A percentile compares a stretch with the other conserved stretches of the same genome.
These are phyloP conservation scores for Irena cyanogastra DNA, from an alignment of 2,113 vertebrate genomes.

Conservation along the genomic window DNA sequence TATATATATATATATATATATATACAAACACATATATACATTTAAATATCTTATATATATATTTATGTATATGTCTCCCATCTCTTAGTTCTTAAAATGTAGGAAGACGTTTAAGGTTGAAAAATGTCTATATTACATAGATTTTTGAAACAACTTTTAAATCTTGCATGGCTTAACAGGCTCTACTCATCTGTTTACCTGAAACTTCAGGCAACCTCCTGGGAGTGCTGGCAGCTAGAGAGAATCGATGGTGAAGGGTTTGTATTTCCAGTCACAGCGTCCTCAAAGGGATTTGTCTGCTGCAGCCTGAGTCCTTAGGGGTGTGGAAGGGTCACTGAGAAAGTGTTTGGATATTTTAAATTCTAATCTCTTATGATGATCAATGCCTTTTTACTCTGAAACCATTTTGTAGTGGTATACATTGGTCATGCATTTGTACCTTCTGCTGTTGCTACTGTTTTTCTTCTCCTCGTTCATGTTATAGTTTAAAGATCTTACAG, in stretches of 20 bases:
- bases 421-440: conserved; percentile 9
- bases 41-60: no score
- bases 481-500: not conserved
- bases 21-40: no score
- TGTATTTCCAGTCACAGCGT: not conserved
- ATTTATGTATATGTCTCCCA: not conserved
- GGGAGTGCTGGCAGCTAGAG: not conserved
- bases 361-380: conserved; percentile 26
- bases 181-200: not conserved
- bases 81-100: not conserved
- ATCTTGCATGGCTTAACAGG: not conserved
- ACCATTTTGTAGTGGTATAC: not conserved
- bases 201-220: not conserved
- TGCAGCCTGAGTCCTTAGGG: not conserved
- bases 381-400: conserved; percentile 51
- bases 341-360: conserved; percentile 38
- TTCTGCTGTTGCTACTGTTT: not conserved
- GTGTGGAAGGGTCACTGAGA: not conserved
- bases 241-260: not conserved
- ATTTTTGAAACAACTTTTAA: not conserved
- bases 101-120: not conserved
- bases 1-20: fast-evolving
- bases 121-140: not conserved
- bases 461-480: not conserved
- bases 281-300: not conserved